Evolutionary conservation across 2,888 invertebrate genomes (phyloP).

Genomic region (Callimorpha dominula): DNA sequence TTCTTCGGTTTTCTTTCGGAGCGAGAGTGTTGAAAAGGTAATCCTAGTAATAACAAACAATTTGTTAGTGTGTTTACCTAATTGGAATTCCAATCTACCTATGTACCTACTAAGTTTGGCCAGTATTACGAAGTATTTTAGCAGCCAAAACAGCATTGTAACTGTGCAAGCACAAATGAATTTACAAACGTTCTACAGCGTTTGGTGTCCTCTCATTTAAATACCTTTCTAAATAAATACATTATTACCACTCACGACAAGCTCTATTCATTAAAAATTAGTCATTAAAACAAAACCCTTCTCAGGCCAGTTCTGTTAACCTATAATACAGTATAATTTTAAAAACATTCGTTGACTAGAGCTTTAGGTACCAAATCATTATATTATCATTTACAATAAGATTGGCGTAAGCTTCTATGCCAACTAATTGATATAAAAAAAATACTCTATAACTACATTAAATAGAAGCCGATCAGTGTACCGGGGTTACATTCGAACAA

Average conservation of each 20-base stretch:
- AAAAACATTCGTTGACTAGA: too few species aligned
- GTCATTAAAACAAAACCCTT: slow-evolving; percentile 24
- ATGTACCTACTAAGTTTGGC: neutral
- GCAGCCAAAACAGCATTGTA: slow-evolving; percentile 18
- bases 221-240: slow-evolving; percentile 48
- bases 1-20: too few species aligned
- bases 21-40: too few species aligned
- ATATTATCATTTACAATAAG: too few species aligned
- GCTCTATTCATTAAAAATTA: slow-evolving; percentile 30
- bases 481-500: too few species aligned
- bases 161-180: slow-evolving; percentile 6
- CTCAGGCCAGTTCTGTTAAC: neutral
- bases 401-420: too few species aligned
- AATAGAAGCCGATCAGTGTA: too few species aligned
- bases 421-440: too few species aligned
- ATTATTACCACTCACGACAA: slow-evolving; percentile 41
- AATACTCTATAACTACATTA: too few species aligned
- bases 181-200: slow-evolving; percentile 6
- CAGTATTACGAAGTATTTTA: slow-evolving; percentile 8
- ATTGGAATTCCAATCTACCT: neutral
- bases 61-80: neutral
- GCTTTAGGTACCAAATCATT: too few species aligned
- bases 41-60: neutral
- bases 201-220: slow-evolving; percentile 38
- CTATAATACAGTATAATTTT: neutral